Evolutionary conservation across 92 coral and sea anemone species (phyloP).

Genomic region (Ricordea florida): DNA sequence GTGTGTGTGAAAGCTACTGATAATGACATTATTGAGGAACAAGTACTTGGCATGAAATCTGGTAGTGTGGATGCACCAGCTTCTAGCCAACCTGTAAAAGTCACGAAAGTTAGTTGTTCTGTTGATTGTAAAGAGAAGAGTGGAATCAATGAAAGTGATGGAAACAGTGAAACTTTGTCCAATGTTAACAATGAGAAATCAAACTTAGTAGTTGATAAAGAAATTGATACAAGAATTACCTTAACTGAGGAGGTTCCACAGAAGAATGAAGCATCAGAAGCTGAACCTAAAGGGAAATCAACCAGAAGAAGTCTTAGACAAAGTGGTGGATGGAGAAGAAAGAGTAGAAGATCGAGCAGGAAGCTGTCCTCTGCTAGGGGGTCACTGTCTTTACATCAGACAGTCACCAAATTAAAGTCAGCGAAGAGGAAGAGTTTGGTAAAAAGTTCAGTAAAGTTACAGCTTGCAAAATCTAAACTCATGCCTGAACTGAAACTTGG

Average conservation of each 20-base stretch:
- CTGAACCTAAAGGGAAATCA: constrained; percentile 11
- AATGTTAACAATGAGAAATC: too few species aligned
- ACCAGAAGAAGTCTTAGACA: constrained; percentile 31
- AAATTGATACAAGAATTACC: neutral
- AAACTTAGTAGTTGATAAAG: too few species aligned
- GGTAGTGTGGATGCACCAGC: neutral
- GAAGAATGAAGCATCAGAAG: neutral
- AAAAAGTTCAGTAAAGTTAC: constrained; percentile 77
- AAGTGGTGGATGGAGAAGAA: constrained; percentile 44
- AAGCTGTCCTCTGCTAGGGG: constrained; percentile 1
- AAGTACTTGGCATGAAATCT: neutral
- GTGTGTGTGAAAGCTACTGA: neutral
- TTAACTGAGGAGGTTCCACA: neutral
- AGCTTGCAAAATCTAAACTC: constrained; percentile 52
- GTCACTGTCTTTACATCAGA: neutral
- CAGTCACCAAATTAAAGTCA: constrained; percentile 10
- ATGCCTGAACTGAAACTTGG: constrained; percentile 71
- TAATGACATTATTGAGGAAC: neutral
- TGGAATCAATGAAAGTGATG: too few species aligned
- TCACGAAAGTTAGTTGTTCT: too few species aligned
- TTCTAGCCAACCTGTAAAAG: too few species aligned
- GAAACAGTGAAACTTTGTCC: too few species aligned
- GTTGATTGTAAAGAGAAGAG: too few species aligned
- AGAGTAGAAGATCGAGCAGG: constrained; percentile 25
- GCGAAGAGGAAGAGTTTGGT: constrained; percentile 36